Percentiles rank a stretch among this genome's conserved stretches.
These are phyloP conservation scores for Adelognathus sp. DNA, from an alignment of 2,888 invertebrate genomes.

Conservation along the genomic window DNA sequence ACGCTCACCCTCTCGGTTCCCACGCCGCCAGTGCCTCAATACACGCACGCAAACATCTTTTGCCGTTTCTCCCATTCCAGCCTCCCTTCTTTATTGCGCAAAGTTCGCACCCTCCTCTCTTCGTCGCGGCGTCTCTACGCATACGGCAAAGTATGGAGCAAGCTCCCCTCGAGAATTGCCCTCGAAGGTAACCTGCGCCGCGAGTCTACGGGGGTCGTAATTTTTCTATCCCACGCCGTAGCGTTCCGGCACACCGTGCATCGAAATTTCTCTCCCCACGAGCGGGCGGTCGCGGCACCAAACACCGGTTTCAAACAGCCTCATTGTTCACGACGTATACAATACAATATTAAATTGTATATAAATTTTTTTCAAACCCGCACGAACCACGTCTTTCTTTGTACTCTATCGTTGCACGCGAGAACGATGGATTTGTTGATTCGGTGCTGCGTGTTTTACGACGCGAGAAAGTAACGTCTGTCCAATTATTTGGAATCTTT, in stretches of 20 bases:
- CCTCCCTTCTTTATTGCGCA: conserved; percentile 26
- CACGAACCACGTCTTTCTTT: neutral
- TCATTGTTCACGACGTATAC: conserved; percentile 32
- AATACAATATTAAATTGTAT: conserved; percentile 44
- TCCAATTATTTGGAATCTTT: neutral
- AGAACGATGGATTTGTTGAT: conserved; percentile 11
- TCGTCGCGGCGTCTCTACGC: neutral
- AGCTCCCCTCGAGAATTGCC: conserved; percentile 46
- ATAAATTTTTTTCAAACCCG: conserved; percentile 26
- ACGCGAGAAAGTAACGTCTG: conserved; percentile 32
- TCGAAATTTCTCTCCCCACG: conserved; percentile 46
- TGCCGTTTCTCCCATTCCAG: conserved; percentile 41
- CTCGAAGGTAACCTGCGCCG: conserved; percentile 52
- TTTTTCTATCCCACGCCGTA: conserved; percentile 57
- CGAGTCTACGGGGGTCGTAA: conserved; percentile 47
- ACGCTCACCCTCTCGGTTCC: conserved; percentile 72
- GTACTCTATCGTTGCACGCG: neutral
- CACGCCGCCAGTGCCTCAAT: conserved; percentile 65
- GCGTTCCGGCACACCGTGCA: conserved; percentile 16
- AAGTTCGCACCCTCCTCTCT: conserved; percentile 35
- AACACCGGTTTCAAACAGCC: conserved; percentile 42
- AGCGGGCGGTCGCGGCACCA: conserved; percentile 12
- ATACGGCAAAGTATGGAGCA: neutral
- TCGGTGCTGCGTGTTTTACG: conserved; percentile 24
- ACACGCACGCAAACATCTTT: conserved; percentile 43